Evolutionary conservation across 2,113 vertebrate genomes (phyloP).

Genomic region (Dolichallabes microphthalmus): DNA sequence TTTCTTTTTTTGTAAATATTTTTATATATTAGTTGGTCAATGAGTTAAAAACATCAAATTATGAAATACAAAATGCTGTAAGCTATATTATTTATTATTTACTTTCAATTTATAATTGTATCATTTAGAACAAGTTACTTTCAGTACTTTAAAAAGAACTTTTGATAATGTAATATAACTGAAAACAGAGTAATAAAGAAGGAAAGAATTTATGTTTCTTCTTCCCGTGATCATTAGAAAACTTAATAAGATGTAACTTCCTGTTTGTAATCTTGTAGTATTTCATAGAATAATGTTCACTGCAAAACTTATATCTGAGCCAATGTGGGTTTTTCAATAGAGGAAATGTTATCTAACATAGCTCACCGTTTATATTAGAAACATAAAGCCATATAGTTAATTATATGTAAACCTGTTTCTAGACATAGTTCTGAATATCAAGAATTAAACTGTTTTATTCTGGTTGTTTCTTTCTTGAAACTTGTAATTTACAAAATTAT

Average conservation of each 20-base stretch:
- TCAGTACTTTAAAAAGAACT: neutral
- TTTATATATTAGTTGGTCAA: neutral
- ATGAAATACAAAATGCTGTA: neutral
- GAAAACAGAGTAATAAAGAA: neutral
- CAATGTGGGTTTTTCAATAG: neutral
- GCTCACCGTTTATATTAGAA: neutral
- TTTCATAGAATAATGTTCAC: neutral
- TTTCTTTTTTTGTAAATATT: neutral
- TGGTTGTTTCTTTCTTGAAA: neutral
- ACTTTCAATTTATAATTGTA: neutral
- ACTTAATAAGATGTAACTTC: neutral
- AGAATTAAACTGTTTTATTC: neutral
- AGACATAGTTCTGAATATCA: neutral
- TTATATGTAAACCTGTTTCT: no score
- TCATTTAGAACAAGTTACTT: neutral
- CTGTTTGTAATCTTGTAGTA: neutral
- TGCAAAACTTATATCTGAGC: neutral
- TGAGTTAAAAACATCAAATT: neutral
- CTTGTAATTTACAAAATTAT: neutral
- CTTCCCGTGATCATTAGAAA: neutral
- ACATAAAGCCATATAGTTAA: neutral
- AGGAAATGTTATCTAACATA: neutral
- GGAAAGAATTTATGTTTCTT: neutral
- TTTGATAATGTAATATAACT: neutral
- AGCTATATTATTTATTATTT: neutral